Conservation (phyloP, 2,113 vertebrate species). For the Pelecanus crispus region DNA sequence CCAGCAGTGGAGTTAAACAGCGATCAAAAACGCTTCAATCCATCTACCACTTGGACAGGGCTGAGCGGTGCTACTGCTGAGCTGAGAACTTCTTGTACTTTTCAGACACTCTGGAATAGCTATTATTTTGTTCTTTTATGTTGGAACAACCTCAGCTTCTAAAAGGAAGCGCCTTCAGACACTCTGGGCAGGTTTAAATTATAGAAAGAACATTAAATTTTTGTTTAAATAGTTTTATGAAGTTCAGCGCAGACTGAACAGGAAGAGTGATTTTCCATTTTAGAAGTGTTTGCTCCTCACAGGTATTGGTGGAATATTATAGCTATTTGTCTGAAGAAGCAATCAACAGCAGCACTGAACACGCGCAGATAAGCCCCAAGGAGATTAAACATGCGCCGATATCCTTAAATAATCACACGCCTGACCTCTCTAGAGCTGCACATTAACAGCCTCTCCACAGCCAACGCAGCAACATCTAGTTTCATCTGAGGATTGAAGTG, state of each 20-base stretch:
- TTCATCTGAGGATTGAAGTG: background rate
- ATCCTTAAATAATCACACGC: background rate
- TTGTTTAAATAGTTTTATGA: background rate
- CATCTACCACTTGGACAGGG: background rate
- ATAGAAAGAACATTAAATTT: background rate
- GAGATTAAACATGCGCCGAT: background rate
- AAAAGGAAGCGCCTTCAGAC: background rate
- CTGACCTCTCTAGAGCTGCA: background rate
- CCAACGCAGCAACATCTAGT: background rate
- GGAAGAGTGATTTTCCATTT: background rate
- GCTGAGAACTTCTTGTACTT: constrained; percentile 4
- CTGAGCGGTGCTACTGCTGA: background rate
- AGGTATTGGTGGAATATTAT: background rate
- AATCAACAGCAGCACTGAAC: background rate
- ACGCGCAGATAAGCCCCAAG: background rate
- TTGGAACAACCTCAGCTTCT: background rate
- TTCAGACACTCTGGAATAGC: background rate
- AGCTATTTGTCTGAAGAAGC: background rate
- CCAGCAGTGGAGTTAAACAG: background rate
- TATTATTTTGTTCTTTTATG: background rate
- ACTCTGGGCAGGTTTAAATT: background rate
- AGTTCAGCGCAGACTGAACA: background rate
- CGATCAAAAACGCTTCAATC: background rate
- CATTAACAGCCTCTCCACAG: background rate
- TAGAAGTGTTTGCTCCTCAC: background rate